Percentiles rank a stretch among this genome's conserved stretches.
Evolutionary conservation across 1,140 invertebrate genomes (phyloP).

Genomic region (Thaumetopoea pityocampa): DNA sequence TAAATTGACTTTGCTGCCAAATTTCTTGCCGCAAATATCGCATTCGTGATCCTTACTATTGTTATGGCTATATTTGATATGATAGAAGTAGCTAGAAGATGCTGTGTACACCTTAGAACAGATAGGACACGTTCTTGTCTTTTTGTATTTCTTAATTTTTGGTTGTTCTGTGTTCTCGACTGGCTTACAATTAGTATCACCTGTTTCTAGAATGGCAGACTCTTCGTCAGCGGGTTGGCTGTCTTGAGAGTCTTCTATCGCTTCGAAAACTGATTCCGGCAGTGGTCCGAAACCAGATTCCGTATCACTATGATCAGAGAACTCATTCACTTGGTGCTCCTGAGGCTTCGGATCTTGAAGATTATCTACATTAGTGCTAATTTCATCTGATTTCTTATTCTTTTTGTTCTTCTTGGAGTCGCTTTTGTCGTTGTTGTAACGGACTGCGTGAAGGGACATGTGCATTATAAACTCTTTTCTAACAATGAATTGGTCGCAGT

Average conservation of each 20-base stretch:
- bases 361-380: background rate
- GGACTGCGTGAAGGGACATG: slow-evolving; percentile 43
- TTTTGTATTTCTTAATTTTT: slow-evolving; percentile 48
- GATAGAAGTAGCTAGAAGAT: slow-evolving; percentile 77
- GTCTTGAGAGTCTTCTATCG: slow-evolving; percentile 50
- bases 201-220: no score
- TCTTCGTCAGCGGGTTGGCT: slow-evolving; percentile 3
- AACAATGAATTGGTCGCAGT: slow-evolving; percentile 44
- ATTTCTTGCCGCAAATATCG: slow-evolving; percentile 73
- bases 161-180: no score
- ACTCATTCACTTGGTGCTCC: slow-evolving; percentile 21
- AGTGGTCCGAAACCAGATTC: slow-evolving; percentile 38
- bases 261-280: slow-evolving; percentile 51
- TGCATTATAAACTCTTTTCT: slow-evolving; percentile 42
- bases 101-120: slow-evolving; percentile 83
- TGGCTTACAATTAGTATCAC: no score
- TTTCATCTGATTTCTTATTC: background rate
- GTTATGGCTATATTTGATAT: slow-evolving; percentile 78
- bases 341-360: background rate
- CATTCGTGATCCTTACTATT: slow-evolving; percentile 75
- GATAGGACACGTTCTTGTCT: slow-evolving; percentile 80
- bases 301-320: slow-evolving; percentile 49
- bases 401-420: slow-evolving; percentile 10
- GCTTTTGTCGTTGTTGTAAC: slow-evolving; percentile 16
- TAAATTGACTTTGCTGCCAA: slow-evolving; percentile 66